Percentiles rank a stretch among this genome's conserved stretches.
Evolutionary conservation across 2,888 invertebrate genomes (phyloP).

Genomic region (Eristalinus aeneus): DNA sequence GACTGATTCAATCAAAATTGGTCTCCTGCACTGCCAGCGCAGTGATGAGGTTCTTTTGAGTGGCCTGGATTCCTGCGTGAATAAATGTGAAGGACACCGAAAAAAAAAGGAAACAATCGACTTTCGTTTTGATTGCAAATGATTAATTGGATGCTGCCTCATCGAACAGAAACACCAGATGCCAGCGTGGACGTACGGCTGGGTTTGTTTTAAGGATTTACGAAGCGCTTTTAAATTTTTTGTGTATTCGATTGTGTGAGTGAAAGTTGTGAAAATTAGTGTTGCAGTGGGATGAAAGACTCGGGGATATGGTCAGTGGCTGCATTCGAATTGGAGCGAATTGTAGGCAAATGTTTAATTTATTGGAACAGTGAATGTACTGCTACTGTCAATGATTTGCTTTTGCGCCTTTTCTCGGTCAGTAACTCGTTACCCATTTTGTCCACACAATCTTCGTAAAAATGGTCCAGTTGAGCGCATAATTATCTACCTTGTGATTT

Average conservation of each 20-base stretch:
- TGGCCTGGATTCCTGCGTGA: not conserved
- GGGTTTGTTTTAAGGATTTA: not conserved
- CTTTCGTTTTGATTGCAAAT: not conserved
- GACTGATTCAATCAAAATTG: slow-evolving; percentile 1
- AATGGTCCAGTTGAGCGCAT: too few relatives aligned
- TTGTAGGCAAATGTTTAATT: too few relatives aligned
- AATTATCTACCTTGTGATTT: too few relatives aligned
- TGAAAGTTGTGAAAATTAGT: not conserved
- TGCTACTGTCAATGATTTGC: too few relatives aligned
- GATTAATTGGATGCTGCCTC: not conserved
- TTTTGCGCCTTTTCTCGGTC: too few relatives aligned
- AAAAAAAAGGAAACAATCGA: not conserved
- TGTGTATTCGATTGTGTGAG: not conserved
- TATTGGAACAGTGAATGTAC: too few relatives aligned
- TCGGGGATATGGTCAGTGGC: too few relatives aligned
- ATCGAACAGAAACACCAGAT: not conserved
- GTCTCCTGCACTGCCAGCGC: not conserved
- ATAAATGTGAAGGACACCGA: not conserved
- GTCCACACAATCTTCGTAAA: too few relatives aligned
- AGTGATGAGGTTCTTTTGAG: not conserved
- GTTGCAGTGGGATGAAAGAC: too few relatives aligned
- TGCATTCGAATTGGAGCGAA: too few relatives aligned
- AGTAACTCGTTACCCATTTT: too few relatives aligned
- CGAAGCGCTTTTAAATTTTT: not conserved
- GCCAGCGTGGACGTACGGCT: not conserved